Evolutionary conservation across 2,113 vertebrate genomes (phyloP), one percentile per base, ranked within the genome.

Genomic region (Lates calcarifer): DNA sequence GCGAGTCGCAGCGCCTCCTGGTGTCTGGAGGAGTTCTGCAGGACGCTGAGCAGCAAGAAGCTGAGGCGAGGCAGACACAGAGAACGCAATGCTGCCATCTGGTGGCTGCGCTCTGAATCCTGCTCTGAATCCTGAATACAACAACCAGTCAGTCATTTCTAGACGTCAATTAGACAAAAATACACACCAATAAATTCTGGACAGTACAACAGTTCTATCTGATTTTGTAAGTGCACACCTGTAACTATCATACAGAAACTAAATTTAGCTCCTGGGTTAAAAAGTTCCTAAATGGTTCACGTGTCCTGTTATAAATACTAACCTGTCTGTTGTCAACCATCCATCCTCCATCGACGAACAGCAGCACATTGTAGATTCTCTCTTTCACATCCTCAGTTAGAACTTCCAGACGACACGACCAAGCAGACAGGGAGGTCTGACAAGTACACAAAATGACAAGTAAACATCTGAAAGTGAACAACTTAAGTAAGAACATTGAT

Each of bases 261-360:
- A 35, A 35, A 13, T 41, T 41, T 41, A 41, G 8, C 11, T 18
- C 8, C 24, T 26, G 33, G n/a, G 2, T 6, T n/a, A 1, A 1
- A 53, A 53, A 37, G 0, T 6, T 10, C 28, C 6, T 15, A 24
- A 43, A 24, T 31, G 29, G 28, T 31, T 58, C 28, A 18, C 11
- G 26, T 20, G n/a, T 49, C 35, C 26, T 11, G 31, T 51, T 0
- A 13, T n/a, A 26, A 13, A 37, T 10, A 10, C 14, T 93, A 84
- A 99, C 98, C 96, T 97, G 95, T 96, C 96, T 95, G 83, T 96
- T 97, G 82, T 99, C 98, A 17, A 99, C 96, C 98, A 99, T 98
- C 98, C 98, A 99, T 39, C 98, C 98, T 87, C 98, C 98, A 33
- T 99, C 96, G 3, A 99, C 97, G 67, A 99, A 99, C 55, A 99